Evolutionary conservation across 2,888 invertebrate genomes (phyloP).

Genomic region (Brenthis ino): DNA sequence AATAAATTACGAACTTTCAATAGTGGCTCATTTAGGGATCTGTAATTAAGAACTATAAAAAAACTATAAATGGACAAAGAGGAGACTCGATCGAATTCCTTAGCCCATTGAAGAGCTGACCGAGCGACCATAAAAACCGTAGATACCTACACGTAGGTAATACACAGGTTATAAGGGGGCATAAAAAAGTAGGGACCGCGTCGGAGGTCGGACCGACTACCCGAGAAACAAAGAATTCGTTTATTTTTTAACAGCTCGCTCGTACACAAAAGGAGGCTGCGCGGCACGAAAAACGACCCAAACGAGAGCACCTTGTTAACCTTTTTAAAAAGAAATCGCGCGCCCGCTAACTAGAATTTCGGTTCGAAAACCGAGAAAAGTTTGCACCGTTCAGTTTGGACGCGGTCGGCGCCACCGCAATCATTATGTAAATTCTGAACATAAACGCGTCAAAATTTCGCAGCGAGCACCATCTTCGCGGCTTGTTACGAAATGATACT

Average conservation of each 20-base stretch:
- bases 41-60: constrained; percentile 49
- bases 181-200: constrained; percentile 81
- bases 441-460: constrained; percentile 57
- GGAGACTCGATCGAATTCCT: constrained; percentile 81
- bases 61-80: constrained; percentile 60
- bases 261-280: constrained; percentile 79
- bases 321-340: constrained; percentile 81
- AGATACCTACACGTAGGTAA: constrained; percentile 82
- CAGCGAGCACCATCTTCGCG: constrained; percentile 56
- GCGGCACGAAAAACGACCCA: constrained; percentile 78
- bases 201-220: constrained; percentile 81
- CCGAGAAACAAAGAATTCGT: constrained; percentile 82
- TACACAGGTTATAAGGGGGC: constrained; percentile 81
- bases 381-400: constrained; percentile 61
- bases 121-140: constrained; percentile 79
- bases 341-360: constrained; percentile 80
- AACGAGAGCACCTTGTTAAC: constrained; percentile 81
- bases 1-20: constrained; percentile 42
- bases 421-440: constrained; percentile 76
- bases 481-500: constrained; percentile 55
- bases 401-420: constrained; percentile 75
- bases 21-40: constrained; percentile 48
- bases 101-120: constrained; percentile 82
- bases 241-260: constrained; percentile 83
- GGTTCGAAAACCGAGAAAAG: constrained; percentile 80